Percentiles rank a stretch among this genome's conserved stretches.
Conservation (phyloP, 2,797 vertebrate genomes). For the Falco peregrinus region DNA sequence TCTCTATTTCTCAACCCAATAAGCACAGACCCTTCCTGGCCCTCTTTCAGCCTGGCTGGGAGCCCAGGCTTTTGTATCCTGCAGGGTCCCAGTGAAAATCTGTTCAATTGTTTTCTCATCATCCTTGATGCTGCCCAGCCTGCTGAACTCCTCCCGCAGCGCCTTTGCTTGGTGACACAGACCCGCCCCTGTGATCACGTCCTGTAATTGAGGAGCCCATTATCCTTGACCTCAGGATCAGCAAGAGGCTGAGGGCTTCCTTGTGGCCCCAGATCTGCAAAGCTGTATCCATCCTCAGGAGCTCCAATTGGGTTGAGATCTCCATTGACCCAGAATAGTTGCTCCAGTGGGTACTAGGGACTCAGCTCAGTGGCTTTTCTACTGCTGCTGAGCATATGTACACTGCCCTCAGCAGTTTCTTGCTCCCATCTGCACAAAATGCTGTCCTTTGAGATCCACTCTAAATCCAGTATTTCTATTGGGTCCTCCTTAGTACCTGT, state of each 20-base stretch:
- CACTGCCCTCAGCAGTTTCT: not conserved
- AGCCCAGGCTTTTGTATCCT: not conserved
- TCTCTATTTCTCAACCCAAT: not conserved
- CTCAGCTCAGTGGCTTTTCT: not conserved
- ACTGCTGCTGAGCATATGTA: not conserved
- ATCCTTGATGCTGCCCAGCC: not conserved
- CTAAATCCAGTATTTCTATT: not conserved
- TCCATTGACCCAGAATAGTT: not conserved
- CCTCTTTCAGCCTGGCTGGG: fast-evolving
- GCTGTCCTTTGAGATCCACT: not conserved
- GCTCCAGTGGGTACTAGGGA: not conserved
- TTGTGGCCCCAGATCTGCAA: not conserved
- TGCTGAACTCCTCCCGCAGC: not conserved
- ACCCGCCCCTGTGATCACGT: fast-evolving
- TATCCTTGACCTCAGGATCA: not conserved
- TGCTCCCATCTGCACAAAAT: not conserved
- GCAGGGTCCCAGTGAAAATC: not conserved
- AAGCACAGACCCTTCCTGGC: not conserved
- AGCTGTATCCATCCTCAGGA: fast-evolving
- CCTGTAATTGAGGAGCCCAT: not conserved
- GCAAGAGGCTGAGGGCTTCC: fast-evolving
- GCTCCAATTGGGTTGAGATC: not conserved
- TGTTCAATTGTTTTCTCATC: not conserved
- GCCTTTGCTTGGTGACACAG: not conserved
- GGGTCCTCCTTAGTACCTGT: not conserved